Conservation (phyloP, 2,797 vertebrate species). For the Poeciliopsis turneri region DNA sequence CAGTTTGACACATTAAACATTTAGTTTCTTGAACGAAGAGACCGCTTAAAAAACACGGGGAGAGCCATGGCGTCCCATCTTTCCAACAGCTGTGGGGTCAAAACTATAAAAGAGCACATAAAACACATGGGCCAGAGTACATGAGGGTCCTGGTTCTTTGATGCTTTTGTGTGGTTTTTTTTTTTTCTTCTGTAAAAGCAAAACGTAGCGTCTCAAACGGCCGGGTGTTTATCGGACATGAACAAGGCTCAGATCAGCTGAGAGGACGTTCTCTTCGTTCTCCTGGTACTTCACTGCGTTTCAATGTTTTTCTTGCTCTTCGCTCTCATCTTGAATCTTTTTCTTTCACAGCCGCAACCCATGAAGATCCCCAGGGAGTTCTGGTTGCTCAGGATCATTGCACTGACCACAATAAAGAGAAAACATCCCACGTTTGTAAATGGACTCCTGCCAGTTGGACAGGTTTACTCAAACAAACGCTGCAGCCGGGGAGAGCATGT, state of each 20-base stretch:
- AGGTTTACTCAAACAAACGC: constrained; percentile 56
- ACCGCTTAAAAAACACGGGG: neutral
- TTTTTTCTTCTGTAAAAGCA: constrained; percentile 3
- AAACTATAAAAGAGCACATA: constrained; percentile 60
- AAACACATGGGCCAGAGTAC: constrained; percentile 51
- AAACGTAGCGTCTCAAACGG: constrained; percentile 50
- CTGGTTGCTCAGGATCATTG: constrained; percentile 50
- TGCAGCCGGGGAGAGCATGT: constrained; percentile 46
- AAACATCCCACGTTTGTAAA: constrained; percentile 67
- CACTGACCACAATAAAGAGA: constrained; percentile 69
- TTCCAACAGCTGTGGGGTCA: constrained; percentile 64
- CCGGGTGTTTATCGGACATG: constrained; percentile 59
- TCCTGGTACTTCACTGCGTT: constrained; percentile 47
- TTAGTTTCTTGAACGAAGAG: constrained; percentile 17
- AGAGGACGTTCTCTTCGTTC: constrained; percentile 58
- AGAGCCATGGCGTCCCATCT: constrained; percentile 32
- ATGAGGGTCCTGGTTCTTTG: constrained; percentile 68
- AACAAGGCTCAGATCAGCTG: constrained; percentile 63
- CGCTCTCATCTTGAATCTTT: constrained; percentile 60
- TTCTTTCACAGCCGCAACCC: constrained; percentile 49
- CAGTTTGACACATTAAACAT: constrained; percentile 9
- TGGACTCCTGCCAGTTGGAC: constrained; percentile 68
- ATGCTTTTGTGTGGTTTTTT: constrained; percentile 56
- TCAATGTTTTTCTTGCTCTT: constrained; percentile 54
- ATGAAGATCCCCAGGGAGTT: constrained; percentile 57